Percentiles rank a stretch among this genome's conserved stretches.
Conservation (phyloP, 2,113 vertebrate species). For the mouse (Mus musculus) region DNA sequence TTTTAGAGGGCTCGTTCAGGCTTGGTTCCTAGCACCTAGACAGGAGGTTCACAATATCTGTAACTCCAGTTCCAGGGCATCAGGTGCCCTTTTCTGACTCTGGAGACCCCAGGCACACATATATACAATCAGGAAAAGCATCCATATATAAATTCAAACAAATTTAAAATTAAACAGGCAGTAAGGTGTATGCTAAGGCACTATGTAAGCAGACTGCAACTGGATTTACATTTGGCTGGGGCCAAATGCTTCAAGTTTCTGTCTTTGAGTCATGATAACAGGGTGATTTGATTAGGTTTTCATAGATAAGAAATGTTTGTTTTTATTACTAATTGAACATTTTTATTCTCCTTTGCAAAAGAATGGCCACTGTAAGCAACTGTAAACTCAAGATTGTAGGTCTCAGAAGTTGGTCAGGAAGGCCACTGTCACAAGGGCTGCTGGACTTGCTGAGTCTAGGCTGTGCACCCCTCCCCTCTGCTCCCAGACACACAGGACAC, state of each 20-base stretch:
- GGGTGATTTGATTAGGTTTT: not conserved
- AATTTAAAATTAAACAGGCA: not conserved
- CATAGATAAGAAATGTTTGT: not conserved
- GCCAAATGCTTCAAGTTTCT: not conserved
- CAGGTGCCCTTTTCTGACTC: not conserved
- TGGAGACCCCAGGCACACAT: not conserved
- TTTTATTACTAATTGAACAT: not conserved
- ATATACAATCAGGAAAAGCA: not conserved
- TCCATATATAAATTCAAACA: too few species aligned
- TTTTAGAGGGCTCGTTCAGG: too few species aligned
- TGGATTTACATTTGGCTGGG: not conserved
- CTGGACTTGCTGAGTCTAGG: not conserved
- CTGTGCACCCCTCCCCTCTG: too few species aligned
- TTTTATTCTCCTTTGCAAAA: constrained; percentile 16
- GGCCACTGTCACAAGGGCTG: accelerated
- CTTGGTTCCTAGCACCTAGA: not conserved
- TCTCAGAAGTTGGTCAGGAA: accelerated
- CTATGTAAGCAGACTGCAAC: not conserved
- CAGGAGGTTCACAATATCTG: not conserved
- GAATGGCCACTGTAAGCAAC: not conserved
- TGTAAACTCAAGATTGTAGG: not conserved
- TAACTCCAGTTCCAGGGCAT: not conserved
- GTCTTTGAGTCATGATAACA: not conserved
- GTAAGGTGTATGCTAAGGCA: not conserved
- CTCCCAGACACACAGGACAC: not conserved